phyloP scores from a whole-genome alignment of 2,113 vertebrate genomes.

The Xenotilapia flavipinnis region DNA sequence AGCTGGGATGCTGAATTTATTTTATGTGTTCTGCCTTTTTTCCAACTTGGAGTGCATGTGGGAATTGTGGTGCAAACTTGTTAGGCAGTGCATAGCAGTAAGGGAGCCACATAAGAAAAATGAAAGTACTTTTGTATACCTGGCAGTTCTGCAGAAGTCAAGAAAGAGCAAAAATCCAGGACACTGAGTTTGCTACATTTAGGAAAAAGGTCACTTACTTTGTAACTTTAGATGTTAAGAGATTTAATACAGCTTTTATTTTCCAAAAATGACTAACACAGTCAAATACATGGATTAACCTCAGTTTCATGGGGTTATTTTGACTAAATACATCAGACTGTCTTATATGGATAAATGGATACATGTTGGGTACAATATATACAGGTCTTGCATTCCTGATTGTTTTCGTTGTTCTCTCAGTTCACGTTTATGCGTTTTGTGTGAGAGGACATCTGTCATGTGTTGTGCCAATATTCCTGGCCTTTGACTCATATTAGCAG shows the following conservation, averaged over 20 bases:
- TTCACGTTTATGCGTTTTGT: background rate
- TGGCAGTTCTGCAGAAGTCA: background rate
- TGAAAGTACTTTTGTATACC: background rate
- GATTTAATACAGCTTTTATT: background rate
- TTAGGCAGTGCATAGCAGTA: background rate
- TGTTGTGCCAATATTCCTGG: constrained; percentile 6
- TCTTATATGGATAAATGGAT: background rate
- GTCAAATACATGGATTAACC: background rate
- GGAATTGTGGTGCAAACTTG: background rate
- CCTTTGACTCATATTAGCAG: constrained; percentile 24
- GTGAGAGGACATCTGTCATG: background rate
- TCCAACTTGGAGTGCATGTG: background rate
- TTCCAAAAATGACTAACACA: background rate
- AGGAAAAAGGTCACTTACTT: background rate
- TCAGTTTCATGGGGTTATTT: background rate
- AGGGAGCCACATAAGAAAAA: background rate
- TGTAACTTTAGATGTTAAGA: background rate
- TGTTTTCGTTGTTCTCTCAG: background rate
- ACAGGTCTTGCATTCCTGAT: background rate
- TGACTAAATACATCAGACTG: background rate
- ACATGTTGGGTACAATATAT: background rate
- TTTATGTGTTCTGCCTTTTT: background rate
- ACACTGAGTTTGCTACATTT: background rate
- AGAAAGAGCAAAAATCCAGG: background rate
- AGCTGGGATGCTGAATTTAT: background rate